These are phyloP conservation scores for Menidia menidia DNA, from an alignment of 2,797 vertebrate species.

Conservation along the genomic window DNA sequence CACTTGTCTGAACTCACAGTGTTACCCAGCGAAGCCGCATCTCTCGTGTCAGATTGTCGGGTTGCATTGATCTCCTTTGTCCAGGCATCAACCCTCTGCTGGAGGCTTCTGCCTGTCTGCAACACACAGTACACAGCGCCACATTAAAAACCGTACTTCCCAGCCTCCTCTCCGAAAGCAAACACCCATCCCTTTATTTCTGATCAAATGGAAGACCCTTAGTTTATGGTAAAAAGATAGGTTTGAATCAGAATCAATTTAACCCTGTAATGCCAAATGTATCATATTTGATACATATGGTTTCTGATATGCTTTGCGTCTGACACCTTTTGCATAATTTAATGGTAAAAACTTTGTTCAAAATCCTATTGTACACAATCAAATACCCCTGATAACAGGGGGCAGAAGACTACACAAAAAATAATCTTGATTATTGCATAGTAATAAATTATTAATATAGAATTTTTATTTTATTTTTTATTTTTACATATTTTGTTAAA, in stretches of 20 bases:
- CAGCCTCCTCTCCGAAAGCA: not conserved
- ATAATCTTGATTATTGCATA: no score
- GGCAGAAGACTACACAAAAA: no score
- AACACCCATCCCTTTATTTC: not conserved
- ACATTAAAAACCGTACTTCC: not conserved
- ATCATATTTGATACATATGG: no score
- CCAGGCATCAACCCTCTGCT: slow-evolving; percentile 74
- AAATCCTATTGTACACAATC: no score
- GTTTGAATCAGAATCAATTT: not conserved
- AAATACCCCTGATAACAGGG: no score
- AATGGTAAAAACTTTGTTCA: no score
- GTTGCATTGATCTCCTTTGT: slow-evolving; percentile 69
- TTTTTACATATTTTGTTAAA: no score
- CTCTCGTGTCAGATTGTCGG: slow-evolving; percentile 46
- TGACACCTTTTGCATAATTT: no score
- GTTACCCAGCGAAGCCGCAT: slow-evolving; percentile 19
- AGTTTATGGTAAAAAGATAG: not conserved
- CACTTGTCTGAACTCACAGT: slow-evolving; percentile 54
- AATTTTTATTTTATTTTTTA: no score
- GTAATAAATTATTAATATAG: no score
- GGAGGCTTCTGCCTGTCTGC: slow-evolving; percentile 71
- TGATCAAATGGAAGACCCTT: not conserved
- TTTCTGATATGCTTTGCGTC: no score
- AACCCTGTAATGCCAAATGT: no score
- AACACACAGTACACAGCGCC: slow-evolving; percentile 9